These are phyloP conservation scores for Barypeithes pellucidus DNA, from an alignment of 2,888 invertebrate species.

Conservation along the genomic window DNA sequence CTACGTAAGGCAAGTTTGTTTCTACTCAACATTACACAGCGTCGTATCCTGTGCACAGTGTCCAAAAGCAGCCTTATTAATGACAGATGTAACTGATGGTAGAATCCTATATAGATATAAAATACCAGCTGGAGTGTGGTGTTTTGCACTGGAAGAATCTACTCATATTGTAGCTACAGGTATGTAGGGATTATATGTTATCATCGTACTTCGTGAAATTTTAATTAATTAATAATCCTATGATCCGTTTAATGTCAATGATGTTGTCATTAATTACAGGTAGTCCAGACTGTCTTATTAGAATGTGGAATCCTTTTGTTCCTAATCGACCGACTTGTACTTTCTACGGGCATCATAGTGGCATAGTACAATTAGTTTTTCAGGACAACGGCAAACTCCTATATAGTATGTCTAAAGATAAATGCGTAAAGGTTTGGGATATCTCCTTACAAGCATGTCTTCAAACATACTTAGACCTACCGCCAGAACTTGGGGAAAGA, in stretches of 20 bases:
- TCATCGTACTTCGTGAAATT: too few species aligned
- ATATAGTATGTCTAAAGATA: slow-evolving; percentile 83
- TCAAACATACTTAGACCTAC: slow-evolving; percentile 81
- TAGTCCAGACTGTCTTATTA: slow-evolving; percentile 80
- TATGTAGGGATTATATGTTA: too few species aligned
- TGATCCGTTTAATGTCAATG: too few species aligned
- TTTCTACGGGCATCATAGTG: slow-evolving; percentile 81
- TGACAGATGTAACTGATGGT: slow-evolving; percentile 72
- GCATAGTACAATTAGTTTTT: slow-evolving; percentile 79
- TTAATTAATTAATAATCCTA: too few species aligned
- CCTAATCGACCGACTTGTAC: slow-evolving; percentile 77
- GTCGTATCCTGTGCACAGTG: slow-evolving; percentile 76
- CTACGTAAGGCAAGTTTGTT: slow-evolving; percentile 78
- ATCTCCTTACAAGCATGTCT: slow-evolving; percentile 78
- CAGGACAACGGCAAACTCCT: slow-evolving; percentile 79
- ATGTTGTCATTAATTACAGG: slow-evolving; percentile 62
- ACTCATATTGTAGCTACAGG: slow-evolving; percentile 76
- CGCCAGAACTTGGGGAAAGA: slow-evolving; percentile 76
- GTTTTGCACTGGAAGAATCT: slow-evolving; percentile 77
- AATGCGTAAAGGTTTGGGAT: slow-evolving; percentile 83
- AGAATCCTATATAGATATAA: slow-evolving; percentile 68
- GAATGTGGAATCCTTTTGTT: slow-evolving; percentile 89
- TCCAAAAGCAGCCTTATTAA: slow-evolving; percentile 73
- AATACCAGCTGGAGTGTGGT: slow-evolving; percentile 76
- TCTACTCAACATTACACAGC: slow-evolving; percentile 78